Evolutionary conservation across 2,797 vertebrate genomes (phyloP).

Genomic region (Enteromius mattozi): DNA sequence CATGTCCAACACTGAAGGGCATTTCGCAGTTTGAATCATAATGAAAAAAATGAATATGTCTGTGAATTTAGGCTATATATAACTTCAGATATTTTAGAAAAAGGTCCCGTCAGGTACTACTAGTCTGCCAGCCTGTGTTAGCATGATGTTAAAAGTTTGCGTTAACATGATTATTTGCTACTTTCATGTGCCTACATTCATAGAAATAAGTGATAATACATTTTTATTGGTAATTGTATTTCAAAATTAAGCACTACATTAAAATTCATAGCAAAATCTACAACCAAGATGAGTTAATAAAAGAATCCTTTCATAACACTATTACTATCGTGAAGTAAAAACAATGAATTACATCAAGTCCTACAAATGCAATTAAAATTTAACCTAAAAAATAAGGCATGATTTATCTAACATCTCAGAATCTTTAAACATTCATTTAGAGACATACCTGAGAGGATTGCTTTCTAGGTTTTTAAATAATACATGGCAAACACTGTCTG

Average conservation of each 20-base stretch:
- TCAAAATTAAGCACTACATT: too few relatives aligned
- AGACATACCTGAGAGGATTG: not conserved
- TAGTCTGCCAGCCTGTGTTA: not conserved
- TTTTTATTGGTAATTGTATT: not conserved
- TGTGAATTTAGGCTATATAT: constrained; percentile 10
- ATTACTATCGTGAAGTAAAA: not conserved
- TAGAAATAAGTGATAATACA: not conserved
- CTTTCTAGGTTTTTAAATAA: constrained; percentile 14
- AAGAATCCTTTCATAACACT: not conserved
- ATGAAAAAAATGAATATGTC: not conserved
- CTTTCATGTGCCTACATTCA: not conserved
- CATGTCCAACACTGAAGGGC: constrained; percentile 12
- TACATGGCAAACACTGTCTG: constrained; percentile 2
- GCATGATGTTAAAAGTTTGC: not conserved
- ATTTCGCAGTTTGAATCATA: constrained; percentile 14
- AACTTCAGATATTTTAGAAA: not conserved
- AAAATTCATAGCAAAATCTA: not conserved
- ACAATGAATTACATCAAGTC: not conserved
- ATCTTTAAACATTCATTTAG: constrained; percentile 18
- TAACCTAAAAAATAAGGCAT: not conserved
- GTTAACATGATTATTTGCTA: not conserved
- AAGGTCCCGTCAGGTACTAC: not conserved
- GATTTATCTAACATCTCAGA: not conserved
- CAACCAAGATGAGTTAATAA: not conserved
- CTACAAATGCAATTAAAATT: constrained; percentile 4